Conservation (phyloP, 1,140 invertebrate genomes). For the Drosophila ambigua region DNA sequence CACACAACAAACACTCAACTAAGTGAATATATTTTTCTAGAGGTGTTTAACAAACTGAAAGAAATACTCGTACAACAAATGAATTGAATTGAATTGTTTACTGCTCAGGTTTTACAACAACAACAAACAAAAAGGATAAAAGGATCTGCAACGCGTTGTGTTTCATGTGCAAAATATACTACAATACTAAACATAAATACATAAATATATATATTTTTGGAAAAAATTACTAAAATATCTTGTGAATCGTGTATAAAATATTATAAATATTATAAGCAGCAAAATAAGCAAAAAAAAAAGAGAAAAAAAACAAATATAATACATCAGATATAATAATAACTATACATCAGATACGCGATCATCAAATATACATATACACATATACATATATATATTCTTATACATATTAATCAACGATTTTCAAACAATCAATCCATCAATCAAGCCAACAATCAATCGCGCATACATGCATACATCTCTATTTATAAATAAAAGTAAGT, state of each 20-base stretch:
- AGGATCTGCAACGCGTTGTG: conserved; percentile 62
- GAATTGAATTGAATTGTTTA: conserved; percentile 35
- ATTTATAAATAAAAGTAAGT: conserved; percentile 51
- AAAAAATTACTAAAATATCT: conserved; percentile 38
- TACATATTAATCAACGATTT: conserved; percentile 68
- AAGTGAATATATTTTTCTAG: conserved; percentile 68
- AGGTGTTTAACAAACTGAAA: conserved; percentile 52
- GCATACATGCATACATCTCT: conserved; percentile 25
- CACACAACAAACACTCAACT: conserved; percentile 1
- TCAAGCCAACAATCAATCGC: conserved; percentile 69
- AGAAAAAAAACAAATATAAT: conserved; percentile 26
- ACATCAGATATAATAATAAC: conserved; percentile 29
- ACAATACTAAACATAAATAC: conserved; percentile 38
- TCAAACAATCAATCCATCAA: conserved; percentile 67
- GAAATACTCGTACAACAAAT: conserved; percentile 23
- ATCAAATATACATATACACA: conserved; percentile 33
- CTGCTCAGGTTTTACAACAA: conserved; percentile 62
- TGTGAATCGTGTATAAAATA: conserved; percentile 43
- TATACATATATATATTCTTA: conserved; percentile 49
- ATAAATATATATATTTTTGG: conserved; percentile 70
- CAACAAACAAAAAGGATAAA: conserved; percentile 22
- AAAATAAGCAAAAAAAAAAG: conserved; percentile 3
- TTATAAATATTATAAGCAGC: conserved; percentile 34
- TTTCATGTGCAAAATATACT: conserved; percentile 71
- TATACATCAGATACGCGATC: conserved; percentile 36